Percentiles rank a stretch among this genome's conserved stretches.
Evolutionary conservation across 2,113 vertebrate species (phyloP).

Genomic region (Myotis lucifugus): DNA sequence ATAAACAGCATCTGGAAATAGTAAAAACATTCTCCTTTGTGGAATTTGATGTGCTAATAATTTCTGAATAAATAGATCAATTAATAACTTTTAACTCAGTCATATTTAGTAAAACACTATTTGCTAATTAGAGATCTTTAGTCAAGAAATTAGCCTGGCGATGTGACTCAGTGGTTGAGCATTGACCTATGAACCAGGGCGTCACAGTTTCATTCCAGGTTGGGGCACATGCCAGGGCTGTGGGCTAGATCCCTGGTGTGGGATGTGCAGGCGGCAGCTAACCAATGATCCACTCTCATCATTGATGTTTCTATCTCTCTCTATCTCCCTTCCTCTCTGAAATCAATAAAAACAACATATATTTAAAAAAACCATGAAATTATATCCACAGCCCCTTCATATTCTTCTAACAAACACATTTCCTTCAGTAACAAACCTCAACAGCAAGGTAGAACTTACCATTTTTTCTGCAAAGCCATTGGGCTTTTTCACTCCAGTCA

Average conservation of each 20-base stretch:
- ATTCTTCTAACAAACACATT: rapidly evolving
- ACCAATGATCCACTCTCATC: too few species aligned
- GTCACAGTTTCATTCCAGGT: too few species aligned
- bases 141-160: neutral
- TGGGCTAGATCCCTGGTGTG: too few species aligned
- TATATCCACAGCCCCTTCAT: rapidly evolving
- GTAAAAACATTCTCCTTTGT: neutral
- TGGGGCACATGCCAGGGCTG: too few species aligned
- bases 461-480: neutral
- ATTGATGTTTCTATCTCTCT: too few species aligned
- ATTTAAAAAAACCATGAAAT: neutral
- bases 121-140: neutral
- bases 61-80: neutral
- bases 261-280: too few species aligned
- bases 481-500: slow-evolving; percentile 18
- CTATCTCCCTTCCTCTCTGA: too few species aligned
- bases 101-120: neutral
- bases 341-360: too few species aligned
- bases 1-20: neutral
- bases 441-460: neutral
- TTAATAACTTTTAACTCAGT: neutral
- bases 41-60: neutral
- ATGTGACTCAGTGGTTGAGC: too few species aligned
- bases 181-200: too few species aligned
- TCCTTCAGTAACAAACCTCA: neutral